Evolutionary conservation across 2,797 vertebrate species (phyloP), one percentile per base, ranked within the genome.

Genomic region (Rhinella marina): DNA sequence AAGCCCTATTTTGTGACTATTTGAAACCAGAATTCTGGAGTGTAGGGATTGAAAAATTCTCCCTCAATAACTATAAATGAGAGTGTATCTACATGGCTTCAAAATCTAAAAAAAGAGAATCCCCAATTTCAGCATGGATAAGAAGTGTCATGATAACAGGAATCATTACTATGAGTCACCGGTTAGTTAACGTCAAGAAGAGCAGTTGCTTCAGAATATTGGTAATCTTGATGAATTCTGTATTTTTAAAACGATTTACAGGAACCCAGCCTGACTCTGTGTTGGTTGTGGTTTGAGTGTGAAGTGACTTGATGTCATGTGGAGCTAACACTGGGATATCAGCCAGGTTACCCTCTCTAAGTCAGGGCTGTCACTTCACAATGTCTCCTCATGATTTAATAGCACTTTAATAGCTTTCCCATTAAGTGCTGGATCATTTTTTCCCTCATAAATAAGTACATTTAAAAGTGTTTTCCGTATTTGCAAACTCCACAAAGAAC

Each of bases 401-500:
- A 85, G 77, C 56, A 25, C 21, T 81, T 81, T 88, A 88, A 88
- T 88, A 85, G 87, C 87, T 88, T 85, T 85, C 87, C 87, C 87
- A 88, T 88, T 85, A 88, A 82, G 82, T 41, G 50, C 27, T 88
- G 83, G 72, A 88, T 85, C 76, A 64, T 64, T 72, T 83, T 88
- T 76, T 85, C 81, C 61, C 86, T 87, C 87, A 88, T 76, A 85
- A 85, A 88, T 88, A 85, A 85, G 68, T 88, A 72, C 77, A 50
- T 88, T 88, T 84, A 64, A 85, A 85, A 88, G 77, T 80, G 82
- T 82, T 88, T 88, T 85, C 78, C 54, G 77, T 81, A 85, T 88
- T 76, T 81, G 83, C 68, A 56, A 75, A 59, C 66, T 81, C 75
- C 83, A 23, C 41, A 57, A 41, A 85, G 56, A 85, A 56, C 41